Evolutionary conservation across 2,113 vertebrate species (phyloP).

Genomic region (Erythrocebus patas): DNA sequence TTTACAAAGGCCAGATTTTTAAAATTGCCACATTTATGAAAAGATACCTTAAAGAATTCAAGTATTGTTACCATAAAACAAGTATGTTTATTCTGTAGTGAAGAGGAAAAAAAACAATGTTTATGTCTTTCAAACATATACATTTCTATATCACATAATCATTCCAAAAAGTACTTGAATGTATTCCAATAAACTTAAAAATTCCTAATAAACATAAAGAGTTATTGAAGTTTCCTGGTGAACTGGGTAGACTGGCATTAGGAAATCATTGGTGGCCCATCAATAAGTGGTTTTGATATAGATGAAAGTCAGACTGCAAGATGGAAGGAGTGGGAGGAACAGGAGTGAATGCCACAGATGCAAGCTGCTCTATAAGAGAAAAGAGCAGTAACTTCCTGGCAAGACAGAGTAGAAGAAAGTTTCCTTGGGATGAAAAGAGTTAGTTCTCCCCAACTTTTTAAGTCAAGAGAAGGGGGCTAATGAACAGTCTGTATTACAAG

Average conservation of each 20-base stretch:
- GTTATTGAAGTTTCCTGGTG: background rate
- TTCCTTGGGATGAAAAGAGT: background rate
- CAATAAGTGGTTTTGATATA: background rate
- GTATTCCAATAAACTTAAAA: conserved; percentile 34
- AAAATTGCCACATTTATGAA: conserved; percentile 31
- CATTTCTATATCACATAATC: background rate
- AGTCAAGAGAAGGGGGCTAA: background rate
- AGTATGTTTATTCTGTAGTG: background rate
- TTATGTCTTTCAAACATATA: background rate
- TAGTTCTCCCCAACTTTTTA: background rate
- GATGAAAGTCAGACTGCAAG: background rate
- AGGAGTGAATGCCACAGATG: background rate
- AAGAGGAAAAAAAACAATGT: background rate
- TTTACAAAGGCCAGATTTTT: background rate
- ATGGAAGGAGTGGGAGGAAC: background rate
- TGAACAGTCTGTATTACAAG: background rate
- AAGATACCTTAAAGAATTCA: background rate
- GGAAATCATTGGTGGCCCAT: background rate
- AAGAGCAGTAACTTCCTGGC: background rate
- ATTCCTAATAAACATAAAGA: background rate
- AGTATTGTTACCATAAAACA: background rate
- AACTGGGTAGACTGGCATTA: background rate
- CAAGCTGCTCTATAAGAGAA: background rate
- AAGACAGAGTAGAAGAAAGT: background rate
- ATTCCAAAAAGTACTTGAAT: conserved; percentile 8